Percentiles rank a stretch among this genome's conserved stretches.
phyloP scores from a whole-genome alignment of 64 coral and sea anemone genomes.

The Pocillopora damicornis region DNA sequence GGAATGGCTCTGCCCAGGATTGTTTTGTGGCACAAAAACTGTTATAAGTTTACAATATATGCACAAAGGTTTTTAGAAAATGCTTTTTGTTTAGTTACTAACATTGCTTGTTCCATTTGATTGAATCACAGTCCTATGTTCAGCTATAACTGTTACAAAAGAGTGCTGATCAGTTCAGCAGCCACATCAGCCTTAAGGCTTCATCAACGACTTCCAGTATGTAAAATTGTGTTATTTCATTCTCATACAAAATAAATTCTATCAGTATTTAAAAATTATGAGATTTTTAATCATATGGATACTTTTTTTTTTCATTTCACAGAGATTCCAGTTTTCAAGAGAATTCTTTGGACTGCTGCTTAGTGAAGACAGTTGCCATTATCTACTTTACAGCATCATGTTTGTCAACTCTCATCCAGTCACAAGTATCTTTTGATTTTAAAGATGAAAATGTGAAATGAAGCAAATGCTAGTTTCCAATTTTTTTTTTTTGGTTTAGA shows the following conservation, averaged over 20 bases:
- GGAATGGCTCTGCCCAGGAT: too few relatives aligned
- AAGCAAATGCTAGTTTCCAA: neutral
- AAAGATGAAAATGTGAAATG: neutral
- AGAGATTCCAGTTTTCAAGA: conserved; percentile 93
- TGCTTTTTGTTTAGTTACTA: neutral
- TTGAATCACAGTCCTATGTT: conserved; percentile 67
- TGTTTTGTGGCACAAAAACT: too few relatives aligned
- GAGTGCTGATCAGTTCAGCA: conserved; percentile 91
- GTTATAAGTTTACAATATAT: too few relatives aligned
- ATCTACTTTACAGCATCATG: conserved; percentile 84
- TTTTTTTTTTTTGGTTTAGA: neutral
- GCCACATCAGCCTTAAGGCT: conserved; percentile 89
- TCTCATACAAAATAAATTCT: too few relatives aligned
- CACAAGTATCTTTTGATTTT: conserved; percentile 83
- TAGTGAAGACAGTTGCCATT: conserved; percentile 95
- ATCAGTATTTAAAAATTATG: neutral
- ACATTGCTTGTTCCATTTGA: neutral
- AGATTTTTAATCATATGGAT: neutral
- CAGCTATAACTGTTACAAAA: conserved; percentile 86
- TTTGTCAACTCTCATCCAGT: conserved; percentile 85
- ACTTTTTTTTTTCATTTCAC: conserved; percentile 21
- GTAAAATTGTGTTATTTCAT: neutral
- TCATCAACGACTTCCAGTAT: conserved; percentile 96
- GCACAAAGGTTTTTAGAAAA: neutral
- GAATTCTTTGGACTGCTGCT: conserved; percentile 77